Evolutionary conservation across 92 coral and sea anemone genomes (phyloP).

Genomic region (Porites cylindrica): DNA sequence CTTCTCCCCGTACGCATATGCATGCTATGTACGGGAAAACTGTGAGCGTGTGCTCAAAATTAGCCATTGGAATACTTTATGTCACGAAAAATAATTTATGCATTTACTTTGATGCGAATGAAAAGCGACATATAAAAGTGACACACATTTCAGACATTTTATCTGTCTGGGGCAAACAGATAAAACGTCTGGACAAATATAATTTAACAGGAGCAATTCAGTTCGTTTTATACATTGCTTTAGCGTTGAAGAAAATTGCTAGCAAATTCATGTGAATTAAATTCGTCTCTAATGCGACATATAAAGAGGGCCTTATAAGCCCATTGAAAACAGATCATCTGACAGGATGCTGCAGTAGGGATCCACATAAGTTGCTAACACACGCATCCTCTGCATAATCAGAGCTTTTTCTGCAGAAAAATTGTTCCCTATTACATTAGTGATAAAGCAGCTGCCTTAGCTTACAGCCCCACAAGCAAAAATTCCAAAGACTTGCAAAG

Average conservation of each 20-base stretch:
- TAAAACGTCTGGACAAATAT: conserved; percentile 46
- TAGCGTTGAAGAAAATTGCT: conserved; percentile 41
- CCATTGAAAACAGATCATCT: no score
- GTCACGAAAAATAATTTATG: conserved; percentile 9
- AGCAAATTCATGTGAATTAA: conserved; percentile 27
- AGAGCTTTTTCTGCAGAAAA: no score
- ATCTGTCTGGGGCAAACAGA: conserved; percentile 29
- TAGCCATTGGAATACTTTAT: not conserved
- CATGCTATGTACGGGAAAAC: conserved; percentile 14
- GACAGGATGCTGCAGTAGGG: no score
- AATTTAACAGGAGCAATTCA: conserved; percentile 42
- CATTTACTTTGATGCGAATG: conserved; percentile 17
- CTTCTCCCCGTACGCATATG: conserved; percentile 26
- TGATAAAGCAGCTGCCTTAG: no score
- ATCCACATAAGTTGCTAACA: no score
- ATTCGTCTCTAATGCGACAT: conserved; percentile 46
- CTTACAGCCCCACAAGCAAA: no score
- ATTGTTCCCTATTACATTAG: no score
- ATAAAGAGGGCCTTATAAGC: conserved; percentile 6
- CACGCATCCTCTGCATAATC: no score
- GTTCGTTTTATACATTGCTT: conserved; percentile 46
- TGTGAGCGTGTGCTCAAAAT: conserved; percentile 1
- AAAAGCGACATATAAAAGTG: conserved; percentile 20
- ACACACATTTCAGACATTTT: not conserved
- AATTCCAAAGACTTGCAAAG: no score